Percentiles rank a stretch among this genome's conserved stretches.
These are phyloP conservation scores for Pammene fasciana DNA, from an alignment of 2,888 invertebrate genomes.

Conservation along the genomic window DNA sequence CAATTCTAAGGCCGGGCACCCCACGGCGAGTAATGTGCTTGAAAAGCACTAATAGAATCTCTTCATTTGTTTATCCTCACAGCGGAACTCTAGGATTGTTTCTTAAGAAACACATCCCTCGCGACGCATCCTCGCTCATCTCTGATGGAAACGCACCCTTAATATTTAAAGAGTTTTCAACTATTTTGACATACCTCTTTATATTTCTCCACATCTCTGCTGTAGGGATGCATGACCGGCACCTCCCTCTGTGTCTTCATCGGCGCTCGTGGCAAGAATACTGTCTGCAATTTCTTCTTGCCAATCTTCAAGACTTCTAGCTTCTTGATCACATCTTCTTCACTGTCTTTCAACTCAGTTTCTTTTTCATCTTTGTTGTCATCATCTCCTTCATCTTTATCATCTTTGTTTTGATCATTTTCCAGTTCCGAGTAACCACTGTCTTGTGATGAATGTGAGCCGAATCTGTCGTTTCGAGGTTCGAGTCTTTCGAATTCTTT, in stretches of 20 bases:
- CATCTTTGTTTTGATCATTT: slow-evolving; percentile 42
- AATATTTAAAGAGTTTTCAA: background rate
- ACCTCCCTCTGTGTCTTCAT: slow-evolving; percentile 44
- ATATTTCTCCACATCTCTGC: slow-evolving; percentile 35
- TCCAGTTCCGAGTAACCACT: slow-evolving; percentile 67
- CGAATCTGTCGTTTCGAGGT: slow-evolving; percentile 53
- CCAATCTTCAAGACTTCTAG: slow-evolving; percentile 48
- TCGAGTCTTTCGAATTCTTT: slow-evolving; percentile 42
- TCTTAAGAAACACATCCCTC: too few relatives aligned
- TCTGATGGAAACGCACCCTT: too few relatives aligned
- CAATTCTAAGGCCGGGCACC: too few relatives aligned
- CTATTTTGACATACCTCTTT: slow-evolving; percentile 46
- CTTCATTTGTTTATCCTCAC: too few relatives aligned
- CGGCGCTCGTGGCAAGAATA: slow-evolving; percentile 53
- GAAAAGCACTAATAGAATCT: too few relatives aligned
- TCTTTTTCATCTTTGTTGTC: slow-evolving; percentile 48
- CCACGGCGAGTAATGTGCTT: too few relatives aligned
- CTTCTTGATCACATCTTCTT: slow-evolving; percentile 43
- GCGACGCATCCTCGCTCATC: too few relatives aligned
- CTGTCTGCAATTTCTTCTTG: slow-evolving; percentile 54
- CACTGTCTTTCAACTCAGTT: slow-evolving; percentile 37
- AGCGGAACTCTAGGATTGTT: too few relatives aligned
- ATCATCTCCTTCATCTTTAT: slow-evolving; percentile 9
- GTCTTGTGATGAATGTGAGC: slow-evolving; percentile 70
- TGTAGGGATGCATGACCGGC: slow-evolving; percentile 46